A percentile compares a stretch with the other conserved stretches of the same genome.
Conservation (phyloP, 2,113 vertebrate species). For the Nansenia antarctica region DNA sequence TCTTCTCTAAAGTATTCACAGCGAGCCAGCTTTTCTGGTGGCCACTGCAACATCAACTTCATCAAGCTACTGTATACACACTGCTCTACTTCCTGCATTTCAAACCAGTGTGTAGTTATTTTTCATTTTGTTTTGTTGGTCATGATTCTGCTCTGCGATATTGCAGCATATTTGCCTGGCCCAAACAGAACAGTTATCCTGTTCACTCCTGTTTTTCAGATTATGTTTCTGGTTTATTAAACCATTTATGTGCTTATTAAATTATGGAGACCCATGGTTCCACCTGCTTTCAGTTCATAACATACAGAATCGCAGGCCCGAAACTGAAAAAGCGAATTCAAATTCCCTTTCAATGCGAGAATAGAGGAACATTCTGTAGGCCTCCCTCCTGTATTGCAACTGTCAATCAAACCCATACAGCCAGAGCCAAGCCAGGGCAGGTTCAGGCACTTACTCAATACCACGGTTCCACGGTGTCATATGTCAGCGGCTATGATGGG, state of each 20-base stretch:
- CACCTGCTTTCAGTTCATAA: neutral
- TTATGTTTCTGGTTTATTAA: neutral
- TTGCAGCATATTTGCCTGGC: neutral
- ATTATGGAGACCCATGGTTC: too few relatives aligned
- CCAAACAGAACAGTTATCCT: too few relatives aligned
- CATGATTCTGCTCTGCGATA: neutral
- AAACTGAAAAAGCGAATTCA: neutral
- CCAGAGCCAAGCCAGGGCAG: slow-evolving; percentile 11
- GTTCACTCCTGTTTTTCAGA: neutral
- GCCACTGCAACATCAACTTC: neutral
- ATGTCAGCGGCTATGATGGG: slow-evolving; percentile 3
- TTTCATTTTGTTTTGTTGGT: neutral
- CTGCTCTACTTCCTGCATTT: neutral
- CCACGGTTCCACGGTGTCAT: slow-evolving; percentile 20
- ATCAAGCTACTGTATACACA: neutral
- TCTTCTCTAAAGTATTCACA: too few relatives aligned
- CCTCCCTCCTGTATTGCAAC: neutral
- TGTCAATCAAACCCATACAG: slow-evolving; percentile 27
- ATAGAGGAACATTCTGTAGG: neutral
- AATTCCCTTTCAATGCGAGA: neutral
- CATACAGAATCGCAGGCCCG: neutral
- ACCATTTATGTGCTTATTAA: neutral
- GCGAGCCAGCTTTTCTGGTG: neutral
- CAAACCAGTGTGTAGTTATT: neutral
- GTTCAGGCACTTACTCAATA: slow-evolving; percentile 45